phyloP scores from a whole-genome alignment of 2,113 vertebrate genomes.

The Columba livia region DNA sequence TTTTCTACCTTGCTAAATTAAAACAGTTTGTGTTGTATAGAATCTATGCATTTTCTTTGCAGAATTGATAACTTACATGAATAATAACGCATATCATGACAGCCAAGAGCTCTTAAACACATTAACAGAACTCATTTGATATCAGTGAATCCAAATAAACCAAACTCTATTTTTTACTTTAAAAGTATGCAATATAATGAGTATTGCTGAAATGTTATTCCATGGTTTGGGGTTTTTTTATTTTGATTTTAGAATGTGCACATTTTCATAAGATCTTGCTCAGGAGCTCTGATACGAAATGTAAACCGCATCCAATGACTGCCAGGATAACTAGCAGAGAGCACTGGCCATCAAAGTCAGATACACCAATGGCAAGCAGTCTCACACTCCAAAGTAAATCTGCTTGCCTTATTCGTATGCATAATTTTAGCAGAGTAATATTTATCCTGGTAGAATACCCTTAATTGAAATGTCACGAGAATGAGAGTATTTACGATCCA shows the following conservation, averaged over 20 bases:
- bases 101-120: slow-evolving; percentile 3
- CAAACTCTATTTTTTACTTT: not conserved
- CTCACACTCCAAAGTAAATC: not conserved
- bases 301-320: not conserved
- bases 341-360: not conserved
- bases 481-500: not conserved
- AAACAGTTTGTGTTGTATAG: not conserved
- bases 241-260: not conserved
- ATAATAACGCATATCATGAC: not conserved
- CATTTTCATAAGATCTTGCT: not conserved
- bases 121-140: not conserved
- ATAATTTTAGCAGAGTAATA: not conserved
- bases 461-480: not conserved
- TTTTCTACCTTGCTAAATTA: not conserved
- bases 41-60: not conserved
- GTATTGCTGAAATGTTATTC: not conserved
- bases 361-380: not conserved
- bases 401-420: not conserved
- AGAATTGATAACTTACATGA: not conserved
- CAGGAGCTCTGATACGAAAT: not conserved
- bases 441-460: not conserved
- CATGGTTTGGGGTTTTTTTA: not conserved
- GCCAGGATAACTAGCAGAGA: not conserved
- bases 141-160: not conserved
- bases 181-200: not conserved